Base-by-base conservation (phyloP, 1,140 invertebrate genomes). In the Hylyphantes graminicola region DNA sequence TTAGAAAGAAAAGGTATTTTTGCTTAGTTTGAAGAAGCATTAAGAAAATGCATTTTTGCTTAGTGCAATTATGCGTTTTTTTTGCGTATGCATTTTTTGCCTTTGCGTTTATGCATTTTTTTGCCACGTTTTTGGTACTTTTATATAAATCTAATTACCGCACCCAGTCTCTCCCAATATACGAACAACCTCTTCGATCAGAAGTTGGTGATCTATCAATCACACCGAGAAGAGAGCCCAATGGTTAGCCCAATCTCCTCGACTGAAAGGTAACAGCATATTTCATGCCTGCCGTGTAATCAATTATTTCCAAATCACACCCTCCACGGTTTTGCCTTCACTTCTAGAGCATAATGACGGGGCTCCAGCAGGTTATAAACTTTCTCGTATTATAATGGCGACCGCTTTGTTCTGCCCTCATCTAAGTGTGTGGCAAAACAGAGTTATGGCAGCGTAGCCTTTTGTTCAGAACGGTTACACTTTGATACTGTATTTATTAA, bases 271-370 rank as follows among this genome's bases (percentile, higher is more conserved):
- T 59, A 74, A 57, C 72, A 59, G 17, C 54, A 74, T 74, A 74
- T 74, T 74, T 74, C 54, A 59, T 59, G n/a, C 54, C 55, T 74
- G 15, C 54, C 72, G 1, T 13, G 17, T 59, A 74, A 74, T 74
- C 72, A 74, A 74, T 74, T 74, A 73, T 19, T 57, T 35, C 59
- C 21, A 57, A 19, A 53, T 74, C 17, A n/a, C 72, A 61, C 72
- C 55, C 70, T 73, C 51, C 21, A 53, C 55, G 13, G 13, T 51
- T 10, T 54, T 55, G 53, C 50, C 70, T 57, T 59, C 6, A 48
- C 72, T 21, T 21, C 17, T 19, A 57, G 48, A 57, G 19, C 55
- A 35, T 57, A 74, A 57, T 12, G 59, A 53, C 48, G n/a, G 72
- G 51, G 55, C 59, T 59, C 55, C 15, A 48, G 9, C 12, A 74